Evolutionary conservation across 2,113 vertebrate genomes (phyloP).

Genomic region (Coracopsis vasa): DNA sequence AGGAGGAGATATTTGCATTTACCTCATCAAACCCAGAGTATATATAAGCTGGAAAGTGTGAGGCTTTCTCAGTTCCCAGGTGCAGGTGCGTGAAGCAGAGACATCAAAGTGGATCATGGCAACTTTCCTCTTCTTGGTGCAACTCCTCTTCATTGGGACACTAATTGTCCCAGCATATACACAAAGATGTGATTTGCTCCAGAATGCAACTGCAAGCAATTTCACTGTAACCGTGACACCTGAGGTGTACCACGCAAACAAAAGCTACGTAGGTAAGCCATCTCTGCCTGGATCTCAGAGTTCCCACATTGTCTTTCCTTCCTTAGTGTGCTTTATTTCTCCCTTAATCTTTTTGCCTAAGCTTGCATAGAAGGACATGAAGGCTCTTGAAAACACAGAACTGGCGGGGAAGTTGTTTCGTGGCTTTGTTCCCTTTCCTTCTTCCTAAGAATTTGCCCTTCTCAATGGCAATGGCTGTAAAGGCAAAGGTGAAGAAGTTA

Average conservation of each 20-base stretch:
- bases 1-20: slow-evolving; percentile 6
- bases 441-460: not conserved
- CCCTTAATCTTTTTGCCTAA: not conserved
- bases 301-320: not conserved
- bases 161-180: not conserved
- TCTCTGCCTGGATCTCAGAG: not conserved
- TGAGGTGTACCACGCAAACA: not conserved
- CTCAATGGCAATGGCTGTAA: not conserved
- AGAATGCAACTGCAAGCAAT: accelerated
- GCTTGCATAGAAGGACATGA: not conserved
- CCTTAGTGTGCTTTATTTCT: not conserved
- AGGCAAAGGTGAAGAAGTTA: not conserved
- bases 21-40: not conserved
- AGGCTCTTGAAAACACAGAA: not conserved
- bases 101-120: slow-evolving; percentile 2
- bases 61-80: not conserved
- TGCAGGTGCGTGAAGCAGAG: not conserved
- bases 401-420: not conserved
- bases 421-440: not conserved
- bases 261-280: slow-evolving; percentile 51
- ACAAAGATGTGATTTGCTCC: accelerated
- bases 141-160: not conserved
- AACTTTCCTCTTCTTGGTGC: not conserved
- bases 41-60: not conserved
- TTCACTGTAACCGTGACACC: not conserved